A percentile compares a stretch with the other conserved stretches of the same genome.
Conservation (phyloP, 2,888 invertebrate species). For the Tinea pellionella region DNA sequence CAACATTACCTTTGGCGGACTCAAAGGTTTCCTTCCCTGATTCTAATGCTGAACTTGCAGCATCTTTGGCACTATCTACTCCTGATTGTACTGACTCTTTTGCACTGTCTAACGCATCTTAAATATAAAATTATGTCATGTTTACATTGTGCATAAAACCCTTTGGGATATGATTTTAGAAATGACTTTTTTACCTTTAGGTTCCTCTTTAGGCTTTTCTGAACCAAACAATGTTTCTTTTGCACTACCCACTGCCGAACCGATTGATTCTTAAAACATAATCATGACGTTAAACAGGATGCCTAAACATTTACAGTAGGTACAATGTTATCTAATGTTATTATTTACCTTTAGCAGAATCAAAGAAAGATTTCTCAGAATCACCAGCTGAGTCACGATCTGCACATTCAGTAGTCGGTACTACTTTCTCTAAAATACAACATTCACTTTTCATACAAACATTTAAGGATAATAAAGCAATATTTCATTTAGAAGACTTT, state of each 20-base stretch:
- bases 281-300: background rate
- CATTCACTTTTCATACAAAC: background rate
- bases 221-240: background rate
- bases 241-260: background rate
- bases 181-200: background rate
- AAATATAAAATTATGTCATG: background rate
- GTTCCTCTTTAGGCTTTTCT: background rate
- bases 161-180: no score
- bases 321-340: no score
- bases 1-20: constrained; percentile 7
- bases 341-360: background rate
- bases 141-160: no score
- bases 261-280: background rate
- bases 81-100: constrained; percentile 18
- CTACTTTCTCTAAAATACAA: constrained; percentile 29
- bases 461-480: background rate
- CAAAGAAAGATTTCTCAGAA: background rate
- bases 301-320: background rate
- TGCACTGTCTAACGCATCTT: constrained; percentile 24
- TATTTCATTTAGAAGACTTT: background rate
- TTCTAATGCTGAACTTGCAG: background rate
- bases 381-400: background rate
- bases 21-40: constrained; percentile 1
- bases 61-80: constrained; percentile 6
- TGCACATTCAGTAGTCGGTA: constrained; percentile 32